A percentile compares a stretch with the other conserved stretches of the same genome.
Conservation (phyloP, 2,888 invertebrate species). For the Drosophila hamatofila region DNA sequence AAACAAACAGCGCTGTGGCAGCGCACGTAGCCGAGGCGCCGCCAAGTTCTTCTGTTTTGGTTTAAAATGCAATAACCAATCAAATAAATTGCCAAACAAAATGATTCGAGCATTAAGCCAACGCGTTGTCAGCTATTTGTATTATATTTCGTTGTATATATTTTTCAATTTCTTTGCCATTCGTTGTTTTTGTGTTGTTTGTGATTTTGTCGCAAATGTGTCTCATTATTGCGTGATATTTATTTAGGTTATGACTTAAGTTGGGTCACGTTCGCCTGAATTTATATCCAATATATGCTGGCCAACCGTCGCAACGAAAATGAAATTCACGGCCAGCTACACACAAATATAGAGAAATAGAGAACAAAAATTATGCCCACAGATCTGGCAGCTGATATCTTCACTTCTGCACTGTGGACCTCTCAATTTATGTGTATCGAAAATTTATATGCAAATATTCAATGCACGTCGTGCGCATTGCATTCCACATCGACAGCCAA, state of each 20-base stretch:
- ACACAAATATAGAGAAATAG: slow-evolving; percentile 6
- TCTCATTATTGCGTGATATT: slow-evolving; percentile 79
- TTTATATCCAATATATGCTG: slow-evolving; percentile 78
- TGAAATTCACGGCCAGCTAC: slow-evolving; percentile 62
- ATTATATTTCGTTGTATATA: slow-evolving; percentile 28
- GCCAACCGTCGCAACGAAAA: slow-evolving; percentile 59
- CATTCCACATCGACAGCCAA: slow-evolving; percentile 41
- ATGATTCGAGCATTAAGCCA: slow-evolving; percentile 75
- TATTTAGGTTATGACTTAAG: slow-evolving; percentile 81
- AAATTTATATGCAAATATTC: slow-evolving; percentile 78
- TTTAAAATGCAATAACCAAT: slow-evolving; percentile 81
- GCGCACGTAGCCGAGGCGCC: slow-evolving; percentile 66
- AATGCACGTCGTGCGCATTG: slow-evolving; percentile 71
- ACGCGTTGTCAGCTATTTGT: slow-evolving; percentile 52
- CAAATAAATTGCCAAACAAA: slow-evolving; percentile 78
- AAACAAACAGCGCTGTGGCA: slow-evolving; percentile 45
- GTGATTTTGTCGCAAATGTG: slow-evolving; percentile 71
- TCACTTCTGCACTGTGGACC: slow-evolving; percentile 33
- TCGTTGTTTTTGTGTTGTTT: slow-evolving; percentile 17
- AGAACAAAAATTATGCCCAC: slow-evolving; percentile 37
- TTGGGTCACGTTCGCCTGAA: slow-evolving; percentile 76
- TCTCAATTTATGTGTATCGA: slow-evolving; percentile 47
- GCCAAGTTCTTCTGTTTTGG: slow-evolving; percentile 48
- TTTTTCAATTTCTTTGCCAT: slow-evolving; percentile 28
- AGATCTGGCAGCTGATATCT: slow-evolving; percentile 40